phyloP scores from a whole-genome alignment of 2,113 vertebrate genomes.

The Clarias gariepinus region DNA sequence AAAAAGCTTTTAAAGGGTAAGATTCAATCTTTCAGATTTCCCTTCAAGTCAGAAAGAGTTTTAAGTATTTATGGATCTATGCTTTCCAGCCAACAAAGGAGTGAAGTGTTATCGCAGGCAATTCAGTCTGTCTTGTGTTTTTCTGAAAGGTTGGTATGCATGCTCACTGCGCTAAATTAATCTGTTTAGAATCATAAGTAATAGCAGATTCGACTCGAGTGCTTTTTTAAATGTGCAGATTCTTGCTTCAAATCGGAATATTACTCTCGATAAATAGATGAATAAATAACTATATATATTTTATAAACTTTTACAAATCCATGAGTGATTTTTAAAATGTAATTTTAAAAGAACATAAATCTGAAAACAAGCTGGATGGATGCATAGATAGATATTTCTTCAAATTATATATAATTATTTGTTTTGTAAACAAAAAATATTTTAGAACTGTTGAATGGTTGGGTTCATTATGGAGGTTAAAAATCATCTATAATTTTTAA shows the following conservation, averaged over 20 bases:
- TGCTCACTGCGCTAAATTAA: background rate
- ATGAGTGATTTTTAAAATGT: background rate
- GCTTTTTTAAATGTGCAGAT: background rate
- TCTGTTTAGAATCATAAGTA: background rate
- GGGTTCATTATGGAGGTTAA: background rate
- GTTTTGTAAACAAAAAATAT: background rate
- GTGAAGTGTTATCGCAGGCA: background rate
- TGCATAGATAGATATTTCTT: too few relatives aligned
- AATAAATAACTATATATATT: too few relatives aligned
- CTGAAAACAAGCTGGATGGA: too few relatives aligned
- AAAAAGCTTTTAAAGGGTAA: slow-evolving; percentile 29
- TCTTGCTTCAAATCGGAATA: background rate
- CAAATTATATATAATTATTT: background rate
- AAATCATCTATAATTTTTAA: too few relatives aligned
- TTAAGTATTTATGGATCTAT: background rate
- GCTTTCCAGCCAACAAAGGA: background rate
- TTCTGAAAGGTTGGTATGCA: background rate
- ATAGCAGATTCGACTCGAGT: background rate
- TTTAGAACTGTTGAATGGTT: background rate
- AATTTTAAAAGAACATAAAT: too few relatives aligned
- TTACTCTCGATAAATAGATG: too few relatives aligned
- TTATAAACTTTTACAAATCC: too few relatives aligned
- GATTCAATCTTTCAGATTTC: slow-evolving; percentile 5
- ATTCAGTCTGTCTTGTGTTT: background rate
- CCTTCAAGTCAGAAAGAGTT: background rate